Base-by-base conservation (phyloP, 2,888 invertebrate genomes). In the Tuta absoluta region DNA sequence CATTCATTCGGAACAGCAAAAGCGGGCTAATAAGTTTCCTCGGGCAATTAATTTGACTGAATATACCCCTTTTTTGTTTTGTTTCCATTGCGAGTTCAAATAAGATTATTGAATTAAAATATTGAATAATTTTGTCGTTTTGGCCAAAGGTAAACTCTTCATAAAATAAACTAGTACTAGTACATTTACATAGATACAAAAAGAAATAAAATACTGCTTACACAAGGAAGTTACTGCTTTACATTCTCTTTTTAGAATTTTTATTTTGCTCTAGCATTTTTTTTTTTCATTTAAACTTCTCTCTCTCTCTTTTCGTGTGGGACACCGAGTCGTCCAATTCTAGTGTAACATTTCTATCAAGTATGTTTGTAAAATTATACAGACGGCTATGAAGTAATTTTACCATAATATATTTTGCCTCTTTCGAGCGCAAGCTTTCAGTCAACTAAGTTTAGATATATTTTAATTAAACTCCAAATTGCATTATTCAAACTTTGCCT, bases 31-130 rank as follows among this genome's bases (percentile, higher is more conserved):
- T 45, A 41, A 41, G 41, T 41, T 41, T 41, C n/a, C 41, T 5
- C n/a, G 45, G 45, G 0, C n/a, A 45, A 58, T 58, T 58, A 58
- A 58, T 37, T 37, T 24, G 4, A 37, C 28, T 37, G 19, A 58
- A 37, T 58, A 7, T 28, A 58, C 28, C 17, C 28, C 37, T 58
- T 37, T 12, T 38, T 58, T 58, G 21, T 56, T 58, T 2, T 17
- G 33, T 58, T 58, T 19, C 12, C 58, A 37, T 58, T 51, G n/a
- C 19, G 21, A 56, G 24, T 17, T 58, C 17, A 0, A 28, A 21
- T 33, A 24, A 37, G 58, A 37, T 58, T 58, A 58, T 37, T 37
- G 58, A 37, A 38, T 19, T 58, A 37, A 56, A 56, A 7, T 37
- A 45, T 45, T 3, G 45, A 17, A 2, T 45, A 17, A 17, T n/a